Base-by-base conservation (phyloP, 2,797 vertebrate genomes). In the Enteromius paludinosus region DNA sequence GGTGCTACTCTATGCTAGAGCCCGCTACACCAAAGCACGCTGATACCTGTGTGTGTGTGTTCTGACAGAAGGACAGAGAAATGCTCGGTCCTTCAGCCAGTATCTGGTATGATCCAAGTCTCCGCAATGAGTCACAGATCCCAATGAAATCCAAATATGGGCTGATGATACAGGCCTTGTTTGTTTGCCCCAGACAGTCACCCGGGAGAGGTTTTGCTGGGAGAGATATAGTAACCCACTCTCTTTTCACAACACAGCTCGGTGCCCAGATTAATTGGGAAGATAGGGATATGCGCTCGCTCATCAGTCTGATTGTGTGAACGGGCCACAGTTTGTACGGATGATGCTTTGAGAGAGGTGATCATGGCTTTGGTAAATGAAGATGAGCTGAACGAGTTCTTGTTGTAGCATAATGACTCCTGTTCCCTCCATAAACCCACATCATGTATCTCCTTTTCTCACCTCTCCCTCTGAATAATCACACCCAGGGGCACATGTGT, bases 201-300 rank as follows among this genome's bases (percentile, higher is more conserved):
- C 76, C 86, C 14, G 11, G 30, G 59, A 79, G 41, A 61, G 62
- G 74, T 65, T 45, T 85, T 64, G 68, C 62, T 62, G 73, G 25
- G 17, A 82, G 69, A 74, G 80, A 79, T 83, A 47, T 74, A 74
- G 76, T 77, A 78, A 81, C 82, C 82, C 78, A 86, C 71, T 68
- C 62, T 41, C 56, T 25, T 88, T 80, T 88, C 90, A 87, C 87
- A 89, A 88, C 92, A 94, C 93, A 93, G 94, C 89, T 92, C 93
- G 91, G 86, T 93, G 92, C 87, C 87, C 93, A 92, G 93, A 95
- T 94, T 95, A 93, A 95, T 94, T 92, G 92, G 89, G 89, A 92
- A 93, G 95, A 95, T 94, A 93, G 91, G 91, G 85, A 33, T 86
- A 92, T 92, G 90, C 91, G 90, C 92, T 93, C 90, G 89, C 90